These are phyloP conservation scores for Lepas anatifera DNA, from an alignment of 2,888 invertebrate species.

Conservation along the genomic window DNA sequence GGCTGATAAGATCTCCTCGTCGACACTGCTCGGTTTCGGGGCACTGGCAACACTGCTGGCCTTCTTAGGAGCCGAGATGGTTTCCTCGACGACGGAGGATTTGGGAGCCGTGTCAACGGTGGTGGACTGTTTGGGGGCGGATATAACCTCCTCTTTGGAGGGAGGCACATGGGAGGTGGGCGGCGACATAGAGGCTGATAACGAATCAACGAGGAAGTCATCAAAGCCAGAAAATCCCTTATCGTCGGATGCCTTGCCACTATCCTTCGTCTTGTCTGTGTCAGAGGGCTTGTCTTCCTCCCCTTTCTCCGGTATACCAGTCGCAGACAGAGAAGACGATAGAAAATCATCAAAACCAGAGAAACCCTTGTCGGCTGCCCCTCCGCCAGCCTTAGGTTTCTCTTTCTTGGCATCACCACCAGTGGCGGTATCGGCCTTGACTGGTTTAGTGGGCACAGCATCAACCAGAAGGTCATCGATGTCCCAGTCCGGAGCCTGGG, in stretches of 20 bases:
- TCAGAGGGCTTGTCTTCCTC: neutral
- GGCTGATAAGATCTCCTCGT: neutral
- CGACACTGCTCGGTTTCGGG: neutral
- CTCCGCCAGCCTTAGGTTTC: neutral
- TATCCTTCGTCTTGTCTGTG: too few relatives aligned
- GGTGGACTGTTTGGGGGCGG: too few relatives aligned
- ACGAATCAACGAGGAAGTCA: neutral
- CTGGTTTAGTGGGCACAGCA: neutral
- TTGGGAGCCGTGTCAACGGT: too few relatives aligned
- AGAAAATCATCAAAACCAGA: neutral
- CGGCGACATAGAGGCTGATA: too few relatives aligned
- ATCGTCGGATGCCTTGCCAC: neutral
- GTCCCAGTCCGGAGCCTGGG: neutral
- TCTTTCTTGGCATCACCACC: too few relatives aligned
- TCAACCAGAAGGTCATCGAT: neutral
- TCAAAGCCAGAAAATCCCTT: neutral
- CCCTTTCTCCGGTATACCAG: neutral
- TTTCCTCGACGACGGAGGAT: too few relatives aligned
- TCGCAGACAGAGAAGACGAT: neutral
- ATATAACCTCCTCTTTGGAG: too few relatives aligned
- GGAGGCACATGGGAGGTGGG: too few relatives aligned
- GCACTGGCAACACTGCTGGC: neutral
- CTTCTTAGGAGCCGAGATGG: neutral
- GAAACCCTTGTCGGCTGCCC: neutral
- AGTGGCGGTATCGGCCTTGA: too few relatives aligned